Evolutionary conservation across 2,888 invertebrate genomes (phyloP).

Genomic region (Sycophila texana): DNA sequence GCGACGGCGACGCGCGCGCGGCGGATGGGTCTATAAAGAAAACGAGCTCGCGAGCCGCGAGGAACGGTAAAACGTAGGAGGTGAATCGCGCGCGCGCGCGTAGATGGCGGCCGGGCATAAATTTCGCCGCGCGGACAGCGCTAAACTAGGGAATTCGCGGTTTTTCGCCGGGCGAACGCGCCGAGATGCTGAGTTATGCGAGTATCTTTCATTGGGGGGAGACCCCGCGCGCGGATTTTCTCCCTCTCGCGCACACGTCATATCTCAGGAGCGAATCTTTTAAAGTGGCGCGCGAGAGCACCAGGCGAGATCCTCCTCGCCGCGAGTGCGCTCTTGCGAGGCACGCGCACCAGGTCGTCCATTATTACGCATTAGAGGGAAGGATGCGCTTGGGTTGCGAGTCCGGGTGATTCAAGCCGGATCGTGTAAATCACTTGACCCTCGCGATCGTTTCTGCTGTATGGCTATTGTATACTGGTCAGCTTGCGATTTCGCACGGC

Average conservation of each 20-base stretch:
- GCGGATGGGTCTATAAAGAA: not conserved
- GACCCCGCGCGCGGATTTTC: slow-evolving; percentile 43
- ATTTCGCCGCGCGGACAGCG: slow-evolving; percentile 40
- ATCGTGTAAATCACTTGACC: slow-evolving; percentile 69
- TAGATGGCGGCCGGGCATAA: slow-evolving; percentile 28
- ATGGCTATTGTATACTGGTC: not conserved
- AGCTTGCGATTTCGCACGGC: too few species aligned
- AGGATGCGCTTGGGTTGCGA: not conserved
- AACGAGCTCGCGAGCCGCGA: slow-evolving; percentile 11
- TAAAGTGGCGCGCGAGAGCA: slow-evolving; percentile 14
- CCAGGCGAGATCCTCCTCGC: not conserved
- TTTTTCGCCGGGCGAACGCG: slow-evolving; percentile 21
- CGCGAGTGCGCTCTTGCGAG: not conserved
- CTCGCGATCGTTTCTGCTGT: slow-evolving; percentile 8
- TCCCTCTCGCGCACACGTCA: slow-evolving; percentile 27
- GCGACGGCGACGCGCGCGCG: not conserved
- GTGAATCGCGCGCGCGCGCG: not conserved
- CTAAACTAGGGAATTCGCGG: slow-evolving; percentile 46
- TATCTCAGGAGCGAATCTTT: slow-evolving; percentile 30
- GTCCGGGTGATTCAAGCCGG: slow-evolving; percentile 58
- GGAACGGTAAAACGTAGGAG: slow-evolving; percentile 37
- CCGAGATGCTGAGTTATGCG: slow-evolving; percentile 39
- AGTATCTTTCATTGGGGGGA: slow-evolving; percentile 34
- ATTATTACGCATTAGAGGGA: slow-evolving; percentile 67
- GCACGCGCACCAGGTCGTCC: slow-evolving; percentile 57